These are phyloP conservation scores for Talpa occidentalis DNA, from an alignment of 2,113 vertebrate species.

Conservation along the genomic window DNA sequence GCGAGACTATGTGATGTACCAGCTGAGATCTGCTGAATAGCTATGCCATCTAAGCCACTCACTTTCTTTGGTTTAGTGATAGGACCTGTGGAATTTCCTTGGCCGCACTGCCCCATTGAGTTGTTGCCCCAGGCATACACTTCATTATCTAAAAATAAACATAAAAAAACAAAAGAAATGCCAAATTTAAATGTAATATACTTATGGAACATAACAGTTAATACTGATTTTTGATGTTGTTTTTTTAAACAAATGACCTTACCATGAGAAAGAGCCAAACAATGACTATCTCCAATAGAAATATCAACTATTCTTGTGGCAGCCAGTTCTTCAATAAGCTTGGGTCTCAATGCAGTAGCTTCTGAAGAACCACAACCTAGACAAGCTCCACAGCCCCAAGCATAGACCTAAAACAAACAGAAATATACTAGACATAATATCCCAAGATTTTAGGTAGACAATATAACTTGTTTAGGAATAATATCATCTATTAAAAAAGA, in stretches of 20 bases:
- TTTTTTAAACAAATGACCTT: slow-evolving; percentile 70
- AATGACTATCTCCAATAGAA: slow-evolving; percentile 98
- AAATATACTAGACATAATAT: neutral
- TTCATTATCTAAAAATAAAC: slow-evolving; percentile 93
- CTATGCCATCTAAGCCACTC: slow-evolving; percentile 95
- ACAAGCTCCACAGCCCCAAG: slow-evolving; percentile 98
- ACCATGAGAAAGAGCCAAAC: slow-evolving; percentile 98
- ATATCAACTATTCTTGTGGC: slow-evolving; percentile 98
- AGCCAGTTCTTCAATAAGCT: slow-evolving; percentile 96
- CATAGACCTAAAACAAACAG: slow-evolving; percentile 91
- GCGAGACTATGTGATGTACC: slow-evolving; percentile 98
- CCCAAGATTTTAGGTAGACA: neutral
- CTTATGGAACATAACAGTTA: neutral
- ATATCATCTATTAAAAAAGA: slow-evolving; percentile 26
- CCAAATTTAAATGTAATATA: slow-evolving; percentile 54
- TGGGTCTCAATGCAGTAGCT: slow-evolving; percentile 95
- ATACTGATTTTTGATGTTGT: neutral
- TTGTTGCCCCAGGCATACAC: slow-evolving; percentile 99
- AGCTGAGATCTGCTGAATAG: slow-evolving; percentile 97
- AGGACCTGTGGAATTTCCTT: slow-evolving; percentile 99
- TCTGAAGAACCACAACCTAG: slow-evolving; percentile 98
- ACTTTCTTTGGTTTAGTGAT: slow-evolving; percentile 99
- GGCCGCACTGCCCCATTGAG: slow-evolving; percentile 99
- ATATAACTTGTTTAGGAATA: slow-evolving; percentile 18
- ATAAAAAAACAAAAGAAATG: slow-evolving; percentile 59